Base-by-base conservation (phyloP, 1,140 invertebrate genomes). In the Pteromalus puparum region DNA sequence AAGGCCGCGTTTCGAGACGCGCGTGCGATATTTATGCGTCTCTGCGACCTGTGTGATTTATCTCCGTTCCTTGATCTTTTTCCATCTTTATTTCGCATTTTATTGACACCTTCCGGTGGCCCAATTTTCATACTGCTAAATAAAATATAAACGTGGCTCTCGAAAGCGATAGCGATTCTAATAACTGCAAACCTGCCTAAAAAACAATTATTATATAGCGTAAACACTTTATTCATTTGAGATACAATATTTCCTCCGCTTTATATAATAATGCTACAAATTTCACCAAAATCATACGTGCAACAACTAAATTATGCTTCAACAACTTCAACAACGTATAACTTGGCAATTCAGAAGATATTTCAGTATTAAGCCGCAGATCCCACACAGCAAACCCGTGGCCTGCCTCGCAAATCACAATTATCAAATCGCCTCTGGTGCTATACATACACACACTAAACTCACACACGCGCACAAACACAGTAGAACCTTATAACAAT, bases 31-130 rank as follows among this genome's bases (percentile, higher is more conserved):
- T 70, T 70, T 70, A 28, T 70, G 68, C 28, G 68, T 70, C 68
- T 70, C 68, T 70, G 68, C 26, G 28, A 30, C 68, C 24, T 30
- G 68, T 18, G 68, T 70, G 26, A 70, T 70, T 70, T 70, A 70
- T 70, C 28, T 70, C 12, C 68, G 68, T 13, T 70, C 68, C 68
- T 70, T 70, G 68, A 28, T 70, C 68, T 70, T 70, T 70, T 70
- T 70, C 26, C 68, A 70, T 70, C 68, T 70, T 70, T 70, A 30
- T 70, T 30, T 30, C 26, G 68, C 68, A 28, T 70, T 70, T 70
- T 28, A 28, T 28, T 30, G 24, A 7, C 28, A 70, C 18, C 68
- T 70, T 70, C 28, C 68, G 68, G 68, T 70, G 26, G 68, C 68
- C 68, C 28, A 10, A 70, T 70, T 70, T 70, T 30, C 26, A 18